A percentile compares a stretch with the other conserved stretches of the same genome.
Conservation (phyloP, 2,797 vertebrate genomes). For the Amblyopsis hoosieri region DNA sequence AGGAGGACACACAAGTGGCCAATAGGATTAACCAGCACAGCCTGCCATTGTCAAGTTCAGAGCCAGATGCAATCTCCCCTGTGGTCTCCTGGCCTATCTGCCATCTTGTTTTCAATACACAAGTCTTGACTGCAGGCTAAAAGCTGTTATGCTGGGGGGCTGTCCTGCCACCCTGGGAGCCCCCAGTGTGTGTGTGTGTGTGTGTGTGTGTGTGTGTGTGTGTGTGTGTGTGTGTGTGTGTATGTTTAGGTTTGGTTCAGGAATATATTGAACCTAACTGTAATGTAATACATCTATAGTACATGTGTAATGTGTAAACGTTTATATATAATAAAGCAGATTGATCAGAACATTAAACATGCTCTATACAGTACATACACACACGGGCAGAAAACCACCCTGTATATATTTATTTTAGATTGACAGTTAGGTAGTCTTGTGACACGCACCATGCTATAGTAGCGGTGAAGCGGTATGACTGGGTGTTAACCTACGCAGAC, state of each 20-base stretch:
- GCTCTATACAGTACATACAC: too few species aligned
- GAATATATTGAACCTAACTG: not conserved
- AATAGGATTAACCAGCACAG: slow-evolving; percentile 49
- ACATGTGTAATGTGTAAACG: too few species aligned
- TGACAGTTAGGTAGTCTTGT: too few species aligned
- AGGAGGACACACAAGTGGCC: slow-evolving; percentile 55
- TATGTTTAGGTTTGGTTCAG: not conserved
- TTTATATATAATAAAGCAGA: too few species aligned
- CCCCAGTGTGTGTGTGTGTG: not conserved
- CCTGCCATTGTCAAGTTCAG: slow-evolving; percentile 61
- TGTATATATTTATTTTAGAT: too few species aligned
- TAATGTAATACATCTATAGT: too few species aligned
- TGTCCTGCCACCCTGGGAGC: slow-evolving; percentile 7
- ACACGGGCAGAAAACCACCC: too few species aligned
- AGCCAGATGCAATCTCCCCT: slow-evolving; percentile 40
- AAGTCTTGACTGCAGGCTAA: slow-evolving; percentile 38
- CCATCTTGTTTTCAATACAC: slow-evolving; percentile 58
- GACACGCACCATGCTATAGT: too few species aligned
- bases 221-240: slow-evolving; percentile 4
- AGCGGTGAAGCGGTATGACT: not conserved
- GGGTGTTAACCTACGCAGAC: too few species aligned
- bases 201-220: not conserved
- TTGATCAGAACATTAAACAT: too few species aligned
- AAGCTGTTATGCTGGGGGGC: slow-evolving; percentile 29
- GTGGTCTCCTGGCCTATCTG: slow-evolving; percentile 23